A percentile compares a stretch with the other conserved stretches of the same genome.
Evolutionary conservation across 2,113 vertebrate genomes (phyloP).

Genomic region (Myrmecophaga tridactyla): DNA sequence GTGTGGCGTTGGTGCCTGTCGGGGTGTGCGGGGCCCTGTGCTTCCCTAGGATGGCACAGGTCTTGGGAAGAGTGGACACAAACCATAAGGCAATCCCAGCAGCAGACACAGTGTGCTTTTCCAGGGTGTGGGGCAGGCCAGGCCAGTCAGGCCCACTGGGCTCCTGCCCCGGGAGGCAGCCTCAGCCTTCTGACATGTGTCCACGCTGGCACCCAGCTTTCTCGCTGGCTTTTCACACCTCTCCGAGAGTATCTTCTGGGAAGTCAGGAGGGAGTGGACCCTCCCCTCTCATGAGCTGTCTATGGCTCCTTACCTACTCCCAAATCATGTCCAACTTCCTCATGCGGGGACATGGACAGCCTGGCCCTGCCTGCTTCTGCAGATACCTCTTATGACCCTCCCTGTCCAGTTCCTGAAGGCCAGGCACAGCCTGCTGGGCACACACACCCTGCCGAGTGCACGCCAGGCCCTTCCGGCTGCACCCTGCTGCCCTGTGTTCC

Average conservation of each 20-base stretch:
- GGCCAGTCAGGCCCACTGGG: fast-evolving
- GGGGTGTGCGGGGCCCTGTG: fast-evolving
- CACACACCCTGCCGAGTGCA: neutral
- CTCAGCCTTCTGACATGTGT: fast-evolving
- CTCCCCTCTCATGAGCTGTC: neutral
- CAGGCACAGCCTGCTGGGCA: too few species aligned
- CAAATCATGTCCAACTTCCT: too few species aligned
- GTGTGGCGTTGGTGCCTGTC: too few species aligned
- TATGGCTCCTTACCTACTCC: neutral
- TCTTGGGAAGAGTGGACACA: neutral
- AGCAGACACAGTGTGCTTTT: fast-evolving
- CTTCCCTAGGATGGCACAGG: neutral
- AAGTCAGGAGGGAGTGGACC: fast-evolving
- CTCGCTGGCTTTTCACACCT: neutral
- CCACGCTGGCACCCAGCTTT: fast-evolving
- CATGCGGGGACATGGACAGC: fast-evolving
- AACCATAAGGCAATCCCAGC: fast-evolving
- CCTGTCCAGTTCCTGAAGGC: neutral
- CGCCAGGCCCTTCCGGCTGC: fast-evolving
- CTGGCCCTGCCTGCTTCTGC: neutral
- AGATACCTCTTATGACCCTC: fast-evolving
- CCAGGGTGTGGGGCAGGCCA: fast-evolving
- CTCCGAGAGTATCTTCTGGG: neutral
- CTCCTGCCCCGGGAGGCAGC: fast-evolving
- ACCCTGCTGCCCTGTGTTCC: fast-evolving